These are phyloP conservation scores for Haliclona indistincta DNA, from an alignment of 37 sponge, comb jelly and placozoan species.

Conservation along the genomic window DNA sequence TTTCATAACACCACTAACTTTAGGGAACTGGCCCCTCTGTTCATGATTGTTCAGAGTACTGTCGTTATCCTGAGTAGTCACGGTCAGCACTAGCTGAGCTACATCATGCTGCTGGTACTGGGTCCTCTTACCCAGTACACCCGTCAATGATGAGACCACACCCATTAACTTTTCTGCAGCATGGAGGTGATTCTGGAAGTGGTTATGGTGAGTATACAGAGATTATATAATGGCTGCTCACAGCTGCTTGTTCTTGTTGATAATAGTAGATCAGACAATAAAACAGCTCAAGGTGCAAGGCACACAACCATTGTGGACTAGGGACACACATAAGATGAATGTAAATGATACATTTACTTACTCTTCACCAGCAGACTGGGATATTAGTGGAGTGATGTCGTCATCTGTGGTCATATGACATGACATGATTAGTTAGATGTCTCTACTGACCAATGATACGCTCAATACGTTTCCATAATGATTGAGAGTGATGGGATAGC, in stretches of 20 bases:
- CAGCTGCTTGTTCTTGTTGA: constrained; percentile 53
- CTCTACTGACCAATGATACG: constrained; percentile 25
- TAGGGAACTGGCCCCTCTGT: not conserved
- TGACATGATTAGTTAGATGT: not conserved
- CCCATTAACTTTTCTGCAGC: constrained; percentile 29
- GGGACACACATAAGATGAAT: not conserved
- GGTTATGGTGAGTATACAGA: not conserved
- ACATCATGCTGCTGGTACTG: constrained; percentile 71
- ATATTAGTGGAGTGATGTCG: not conserved
- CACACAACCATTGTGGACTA: constrained; percentile 23
- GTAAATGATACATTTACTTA: not conserved
- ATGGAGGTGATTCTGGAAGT: constrained; percentile 38
- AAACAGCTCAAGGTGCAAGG: constrained; percentile 65
- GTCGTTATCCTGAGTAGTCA: not conserved
- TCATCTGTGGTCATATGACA: not conserved
- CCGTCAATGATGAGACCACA: constrained; percentile 38
- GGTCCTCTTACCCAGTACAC: constrained; percentile 88
- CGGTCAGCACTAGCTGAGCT: constrained; percentile 76
- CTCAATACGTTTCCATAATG: constrained; percentile 56
- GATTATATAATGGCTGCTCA: not conserved
- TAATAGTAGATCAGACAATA: constrained; percentile 54
- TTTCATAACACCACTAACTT: not conserved
- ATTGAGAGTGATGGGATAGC: constrained; percentile 14
- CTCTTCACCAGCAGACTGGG: not conserved
- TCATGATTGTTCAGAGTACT: not conserved